Evolutionary conservation across 2,113 vertebrate genomes (phyloP), one percentile per base, ranked within the genome.

Genomic region (Aptenodytes patagonicus): DNA sequence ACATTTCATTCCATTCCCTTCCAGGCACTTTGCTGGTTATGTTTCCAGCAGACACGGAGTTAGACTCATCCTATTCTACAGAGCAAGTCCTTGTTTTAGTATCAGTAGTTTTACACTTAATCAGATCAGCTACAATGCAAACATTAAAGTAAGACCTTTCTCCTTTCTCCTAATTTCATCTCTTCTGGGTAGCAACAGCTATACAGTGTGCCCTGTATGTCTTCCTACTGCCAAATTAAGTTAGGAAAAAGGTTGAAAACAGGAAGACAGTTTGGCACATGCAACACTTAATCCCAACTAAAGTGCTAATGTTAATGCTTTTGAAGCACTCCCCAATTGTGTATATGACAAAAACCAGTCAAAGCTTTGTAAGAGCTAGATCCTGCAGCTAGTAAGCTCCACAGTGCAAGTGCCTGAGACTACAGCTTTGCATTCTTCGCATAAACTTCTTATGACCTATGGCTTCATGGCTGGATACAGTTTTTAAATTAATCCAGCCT

Each of bases 391-490:
- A 47, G 47, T 68, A 25, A 92, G 9, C 46, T 70, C 66, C 38
- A 20, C 49, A 73, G 44, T 15, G 44, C 71, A 87, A 91, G 55
- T 61, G 83, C 31, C 69, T 64, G 34, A 82, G 65, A 89, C 72
- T 66, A 55, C 0, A 0, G 90, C 70, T 86, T 84, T 89, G 84
- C 77, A 92, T 96, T 92, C 95, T 72, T 94, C 69, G 79, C 91
- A 79, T 87, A 95, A 93, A 95, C 83, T 84, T 84, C 92, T 84
- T 95, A 44, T 72, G 91, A 96, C 87, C 81, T 88, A 51, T 11
- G 60, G 77, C 44, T 93, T 78, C 61, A 40, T 32, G 65, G n/a
- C 80, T 96, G 81, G 76, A 78, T 93, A 55, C 20, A 89, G 72
- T 71, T 90, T 93, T 97, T 64, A 75, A 83, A 95, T 90, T 90